Evolutionary conservation across 1,140 invertebrate genomes (phyloP).

Genomic region (Zophobas morio): DNA sequence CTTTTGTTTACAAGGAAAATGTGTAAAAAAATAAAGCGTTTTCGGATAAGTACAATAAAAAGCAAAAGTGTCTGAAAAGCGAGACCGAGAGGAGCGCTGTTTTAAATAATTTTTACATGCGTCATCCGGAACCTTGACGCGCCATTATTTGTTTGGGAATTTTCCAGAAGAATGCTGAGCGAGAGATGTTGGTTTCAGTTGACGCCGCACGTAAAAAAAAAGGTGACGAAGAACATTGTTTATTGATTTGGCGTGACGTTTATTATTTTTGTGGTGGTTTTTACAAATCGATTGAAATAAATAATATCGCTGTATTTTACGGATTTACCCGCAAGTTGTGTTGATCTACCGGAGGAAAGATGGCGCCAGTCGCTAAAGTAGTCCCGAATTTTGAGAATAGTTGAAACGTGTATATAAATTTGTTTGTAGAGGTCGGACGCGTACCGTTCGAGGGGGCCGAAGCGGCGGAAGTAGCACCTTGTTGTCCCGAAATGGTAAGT

Average conservation of each 20-base stretch:
- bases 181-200: neutral
- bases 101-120: slow-evolving; percentile 31
- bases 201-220: too few species aligned
- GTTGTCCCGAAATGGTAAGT: neutral
- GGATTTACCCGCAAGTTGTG: neutral
- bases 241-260: neutral
- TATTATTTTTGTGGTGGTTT: neutral
- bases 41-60: neutral
- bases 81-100: neutral
- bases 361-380: slow-evolving; percentile 5
- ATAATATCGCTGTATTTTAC: slow-evolving; percentile 10
- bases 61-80: neutral
- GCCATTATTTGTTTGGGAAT: slow-evolving; percentile 11
- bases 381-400: neutral
- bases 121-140: slow-evolving; percentile 34
- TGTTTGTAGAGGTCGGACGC: neutral
- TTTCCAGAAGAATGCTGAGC: neutral
- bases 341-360: neutral
- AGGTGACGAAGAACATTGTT: neutral
- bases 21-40: neutral
- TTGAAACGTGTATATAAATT: neutral
- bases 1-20: neutral
- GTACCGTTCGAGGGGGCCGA: neutral
- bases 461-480: neutral
- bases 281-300: slow-evolving; percentile 8